Conservation (phyloP, 1,140 invertebrate species). For the Meloidogyne floridensis region DNA sequence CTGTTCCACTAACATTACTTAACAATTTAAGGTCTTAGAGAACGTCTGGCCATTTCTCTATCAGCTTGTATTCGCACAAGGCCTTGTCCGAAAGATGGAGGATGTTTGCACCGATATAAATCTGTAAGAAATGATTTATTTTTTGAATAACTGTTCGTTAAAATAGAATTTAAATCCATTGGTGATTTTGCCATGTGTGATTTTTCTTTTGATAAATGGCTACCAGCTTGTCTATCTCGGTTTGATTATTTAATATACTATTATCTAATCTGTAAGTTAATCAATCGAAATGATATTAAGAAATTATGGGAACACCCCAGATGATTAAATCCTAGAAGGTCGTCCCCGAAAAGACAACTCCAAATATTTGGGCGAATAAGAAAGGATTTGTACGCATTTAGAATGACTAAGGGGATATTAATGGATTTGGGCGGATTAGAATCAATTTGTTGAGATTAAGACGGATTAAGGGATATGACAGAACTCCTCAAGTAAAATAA, state of each 20-base stretch:
- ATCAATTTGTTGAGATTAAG: too few species aligned
- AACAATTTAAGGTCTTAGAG: constrained; percentile 32
- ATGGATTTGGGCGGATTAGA: too few species aligned
- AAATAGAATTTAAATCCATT: constrained; percentile 1
- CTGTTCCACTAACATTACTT: too few species aligned
- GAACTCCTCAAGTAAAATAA: too few species aligned
- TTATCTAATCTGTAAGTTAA: neutral
- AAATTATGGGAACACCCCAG: too few species aligned
- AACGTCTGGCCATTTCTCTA: constrained; percentile 14
- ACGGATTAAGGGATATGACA: too few species aligned
- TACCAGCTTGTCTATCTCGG: constrained; percentile 46
- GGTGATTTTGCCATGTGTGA: neutral
- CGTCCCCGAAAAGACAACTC: too few species aligned
- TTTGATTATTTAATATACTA: constrained; percentile 7
- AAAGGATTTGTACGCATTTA: too few species aligned
- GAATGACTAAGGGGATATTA: too few species aligned
- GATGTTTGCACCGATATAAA: constrained; percentile 5
- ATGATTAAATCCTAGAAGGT: too few species aligned
- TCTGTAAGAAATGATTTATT: neutral
- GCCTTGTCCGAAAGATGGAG: neutral
- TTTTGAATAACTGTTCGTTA: constrained; percentile 5
- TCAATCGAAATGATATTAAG: too few species aligned
- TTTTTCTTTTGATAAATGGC: constrained; percentile 40
- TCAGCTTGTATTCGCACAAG: constrained; percentile 32
- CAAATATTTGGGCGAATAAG: too few species aligned